Base-by-base conservation (phyloP, 92 coral and sea anemone genomes). In the Phenganax subtilis region DNA sequence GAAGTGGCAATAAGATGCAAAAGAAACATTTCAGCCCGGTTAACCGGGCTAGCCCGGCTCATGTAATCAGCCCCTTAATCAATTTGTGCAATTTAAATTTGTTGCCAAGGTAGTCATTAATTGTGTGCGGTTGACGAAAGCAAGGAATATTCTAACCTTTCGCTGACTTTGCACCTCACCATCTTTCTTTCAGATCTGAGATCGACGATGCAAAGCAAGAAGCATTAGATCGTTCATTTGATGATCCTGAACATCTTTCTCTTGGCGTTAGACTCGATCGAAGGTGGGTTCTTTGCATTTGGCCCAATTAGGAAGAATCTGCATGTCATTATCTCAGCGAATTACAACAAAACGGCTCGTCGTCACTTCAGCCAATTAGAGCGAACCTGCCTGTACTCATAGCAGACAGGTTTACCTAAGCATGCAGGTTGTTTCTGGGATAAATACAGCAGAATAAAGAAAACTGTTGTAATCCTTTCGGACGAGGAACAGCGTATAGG, bases 191-290 rank as follows among this genome's bases (percentile, higher is more conserved):
- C n/a, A 94, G 98, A 68, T 92, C 97, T 54, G 98, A 94, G 85
- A 94, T 94, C 37, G 90, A 94, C n/a, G 97, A 90, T 51, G 98
- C 97, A 0, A 61, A 97, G 57, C 70, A 92, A 59, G 98, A 94
- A 82, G 91, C 98, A 5, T 84, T 94, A 37, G 92, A 94, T 85
- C 89, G 97, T 47, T 94, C 98, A 52, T 94, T 90, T 86, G 97
- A 94, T 58, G 96, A 94, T 55, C 98, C 98, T 51, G 88, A 88
- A 17, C 86, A 90, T 44, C 98, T 97, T 12, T 76, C 96, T 31
- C 86, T 94, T 54, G 98, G 98, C 55, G 92, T 97, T 27, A 85
- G 98, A 80, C 87, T 94, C 56, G 97, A 94, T 76, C 88, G 98
- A 86, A 94, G 98, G 98, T 94, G 88, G 56, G 61, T 15, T 56